phyloP scores from a whole-genome alignment of 2,113 vertebrate species.

The Peromyscus californicus region DNA sequence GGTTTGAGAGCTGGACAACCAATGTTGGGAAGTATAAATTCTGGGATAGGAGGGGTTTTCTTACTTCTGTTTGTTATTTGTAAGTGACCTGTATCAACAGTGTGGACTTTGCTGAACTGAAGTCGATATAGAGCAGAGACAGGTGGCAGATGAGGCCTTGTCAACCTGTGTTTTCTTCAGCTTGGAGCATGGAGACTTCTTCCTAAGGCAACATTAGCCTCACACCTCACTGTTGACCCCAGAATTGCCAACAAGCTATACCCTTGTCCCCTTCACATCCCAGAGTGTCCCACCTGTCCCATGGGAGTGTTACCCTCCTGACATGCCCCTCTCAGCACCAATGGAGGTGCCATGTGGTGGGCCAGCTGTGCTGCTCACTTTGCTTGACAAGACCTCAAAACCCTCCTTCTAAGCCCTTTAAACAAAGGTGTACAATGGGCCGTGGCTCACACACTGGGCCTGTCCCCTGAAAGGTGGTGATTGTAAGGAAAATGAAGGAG shows the following conservation, averaged over 20 bases:
- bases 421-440: conserved; percentile 9
- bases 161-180: background rate
- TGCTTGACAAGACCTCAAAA: conserved; percentile 55
- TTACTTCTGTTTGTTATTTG: background rate
- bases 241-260: background rate
- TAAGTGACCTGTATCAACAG: background rate
- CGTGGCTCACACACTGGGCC: background rate
- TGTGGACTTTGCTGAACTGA: background rate
- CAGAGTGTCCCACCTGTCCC: background rate
- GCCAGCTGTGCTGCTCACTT: conserved; percentile 70
- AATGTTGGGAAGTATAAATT: background rate
- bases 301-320: conserved; percentile 38
- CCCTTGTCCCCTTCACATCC: background rate
- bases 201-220: background rate
- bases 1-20: background rate
- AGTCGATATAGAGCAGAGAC: background rate
- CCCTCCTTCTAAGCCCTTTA: conserved; percentile 44
- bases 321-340: conserved; percentile 36
- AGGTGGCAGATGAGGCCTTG: background rate
- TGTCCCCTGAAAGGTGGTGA: background rate
- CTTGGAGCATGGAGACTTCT: background rate
- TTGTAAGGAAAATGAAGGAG: conserved; percentile 57
- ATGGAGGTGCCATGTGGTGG: background rate
- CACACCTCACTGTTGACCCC: background rate
- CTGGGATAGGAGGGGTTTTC: background rate